These are phyloP conservation scores for Microctenopoma steveboyesi DNA, from an alignment of 2,797 vertebrate species.

Conservation along the genomic window DNA sequence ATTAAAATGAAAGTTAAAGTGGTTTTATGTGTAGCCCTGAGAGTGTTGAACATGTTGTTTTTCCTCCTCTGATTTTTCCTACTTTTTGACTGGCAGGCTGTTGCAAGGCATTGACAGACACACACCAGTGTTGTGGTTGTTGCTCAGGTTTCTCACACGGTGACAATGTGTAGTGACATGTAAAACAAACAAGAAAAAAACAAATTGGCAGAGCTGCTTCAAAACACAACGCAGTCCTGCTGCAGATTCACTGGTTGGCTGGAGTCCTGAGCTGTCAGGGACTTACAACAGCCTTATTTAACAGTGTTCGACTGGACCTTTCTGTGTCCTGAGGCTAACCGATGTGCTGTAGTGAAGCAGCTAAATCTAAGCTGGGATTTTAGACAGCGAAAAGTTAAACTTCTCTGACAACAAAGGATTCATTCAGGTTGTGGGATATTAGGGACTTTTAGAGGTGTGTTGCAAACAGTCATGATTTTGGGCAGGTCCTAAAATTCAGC, in stretches of 20 bases:
- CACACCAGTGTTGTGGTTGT: slow-evolving; percentile 18
- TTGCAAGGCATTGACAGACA: slow-evolving; percentile 38
- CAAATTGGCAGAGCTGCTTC: background rate
- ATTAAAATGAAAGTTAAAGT: background rate
- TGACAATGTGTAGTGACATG: slow-evolving; percentile 3
- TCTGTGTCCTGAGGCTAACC: slow-evolving; percentile 20
- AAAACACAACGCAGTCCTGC: slow-evolving; percentile 4
- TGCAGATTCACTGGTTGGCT: slow-evolving; percentile 33
- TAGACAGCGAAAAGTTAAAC: slow-evolving; percentile 1
- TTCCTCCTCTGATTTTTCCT: slow-evolving; percentile 6
- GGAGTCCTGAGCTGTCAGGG: slow-evolving; percentile 27
- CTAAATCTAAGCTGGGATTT: background rate
- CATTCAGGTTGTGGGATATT: slow-evolving; percentile 9
- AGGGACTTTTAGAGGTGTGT: slow-evolving; percentile 24
- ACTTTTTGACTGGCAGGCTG: slow-evolving; percentile 42
- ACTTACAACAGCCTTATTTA: slow-evolving; percentile 18
- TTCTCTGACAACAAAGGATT: background rate
- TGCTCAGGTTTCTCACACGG: slow-evolving; percentile 2
- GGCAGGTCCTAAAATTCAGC: background rate
- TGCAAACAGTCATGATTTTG: slow-evolving; percentile 2
- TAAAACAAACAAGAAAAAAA: background rate
- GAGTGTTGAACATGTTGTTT: background rate
- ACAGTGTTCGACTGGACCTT: slow-evolving; percentile 25
- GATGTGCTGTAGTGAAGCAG: background rate
- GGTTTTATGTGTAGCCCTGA: background rate